A percentile compares a stretch with the other conserved stretches of the same genome.
Conservation (phyloP, 2,113 vertebrate genomes). For the Micronycteris hirsuta region DNA sequence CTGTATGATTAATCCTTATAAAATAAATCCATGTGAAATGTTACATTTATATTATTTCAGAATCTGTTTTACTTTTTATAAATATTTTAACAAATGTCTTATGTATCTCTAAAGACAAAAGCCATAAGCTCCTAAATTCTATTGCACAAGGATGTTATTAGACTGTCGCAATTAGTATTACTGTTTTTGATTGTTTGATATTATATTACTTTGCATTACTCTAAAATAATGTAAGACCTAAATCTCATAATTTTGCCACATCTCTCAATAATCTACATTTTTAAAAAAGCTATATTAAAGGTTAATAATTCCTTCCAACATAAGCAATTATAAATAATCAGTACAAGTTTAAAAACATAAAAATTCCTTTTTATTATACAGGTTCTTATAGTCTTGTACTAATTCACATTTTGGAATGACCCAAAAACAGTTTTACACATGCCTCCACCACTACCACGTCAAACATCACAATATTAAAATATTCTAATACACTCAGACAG, state of each 20-base stretch:
- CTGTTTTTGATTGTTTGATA: not conserved
- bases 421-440: not conserved
- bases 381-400: not conserved
- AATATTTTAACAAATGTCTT: not conserved
- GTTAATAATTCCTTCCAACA: not conserved
- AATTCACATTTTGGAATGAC: slow-evolving; percentile 14
- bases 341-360: not conserved
- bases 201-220: not conserved
- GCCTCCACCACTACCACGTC: not conserved
- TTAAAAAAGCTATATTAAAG: not conserved
- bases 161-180: not conserved
- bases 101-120: slow-evolving; percentile 1
- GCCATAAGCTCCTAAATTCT: not conserved
- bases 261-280: slow-evolving; percentile 25
- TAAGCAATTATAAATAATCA: slow-evolving; percentile 23
- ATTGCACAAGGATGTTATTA: not conserved
- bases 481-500: not conserved
- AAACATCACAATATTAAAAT: not conserved
- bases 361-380: not conserved
- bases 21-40: slow-evolving; percentile 49
- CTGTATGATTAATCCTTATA: slow-evolving; percentile 95
- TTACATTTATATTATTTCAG: slow-evolving; percentile 32
- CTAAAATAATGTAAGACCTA: not conserved
- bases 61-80: slow-evolving; percentile 23
- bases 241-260: not conserved